Evolutionary conservation across 1,140 invertebrate genomes (phyloP), one percentile per base, ranked within the genome.

Genomic region (Trigoniulus corallinus): DNA sequence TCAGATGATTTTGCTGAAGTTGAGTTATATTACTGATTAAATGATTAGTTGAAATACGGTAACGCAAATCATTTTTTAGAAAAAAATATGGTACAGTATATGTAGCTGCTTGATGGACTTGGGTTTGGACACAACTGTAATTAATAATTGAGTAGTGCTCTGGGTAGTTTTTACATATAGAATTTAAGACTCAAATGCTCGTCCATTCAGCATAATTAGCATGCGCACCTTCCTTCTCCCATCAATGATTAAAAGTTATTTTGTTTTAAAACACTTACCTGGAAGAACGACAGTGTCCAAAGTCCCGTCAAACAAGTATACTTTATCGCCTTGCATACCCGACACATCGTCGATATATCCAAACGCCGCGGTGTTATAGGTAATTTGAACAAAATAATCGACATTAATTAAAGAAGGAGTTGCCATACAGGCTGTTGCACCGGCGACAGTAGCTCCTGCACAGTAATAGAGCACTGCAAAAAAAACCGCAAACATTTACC

Each of bases 271-370:
- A 24, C 24, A 44, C 45, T 29, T 55, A 66, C 67, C 61, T 58
- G 63, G 66, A 43, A 60, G 58, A 1, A 68, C 63, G 4, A 63
- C 59, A 0, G 60, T 52, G 50, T 70, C 67, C 12, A 52, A 22
- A 4, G 53, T 55, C 12, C 67, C 67, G 52, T 59, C 57, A 53
- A 63, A 68, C 27, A 68, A 62, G 56, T 59, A 68, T 3, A 67
- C 62, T 24, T 55, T 59, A 46, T 63, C 61, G 25, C 60, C 57
- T 34, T 25, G 37, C 25, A 69, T 49, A 48, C 65, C 57, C 59
- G 29, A 34, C 15, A 34, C 29, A 7, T 7, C 7, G 15, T 34
- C 29, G 15, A 15, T 15, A 34, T 7, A 56, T 4, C 59, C 61
- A 18, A 53, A 44, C 1, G 50, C n/a, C 1, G 59, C 58, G 0